Evolutionary conservation across 2,113 vertebrate species (phyloP), one percentile per base, ranked within the genome.

Genomic region (Meleagris gallopavo): DNA sequence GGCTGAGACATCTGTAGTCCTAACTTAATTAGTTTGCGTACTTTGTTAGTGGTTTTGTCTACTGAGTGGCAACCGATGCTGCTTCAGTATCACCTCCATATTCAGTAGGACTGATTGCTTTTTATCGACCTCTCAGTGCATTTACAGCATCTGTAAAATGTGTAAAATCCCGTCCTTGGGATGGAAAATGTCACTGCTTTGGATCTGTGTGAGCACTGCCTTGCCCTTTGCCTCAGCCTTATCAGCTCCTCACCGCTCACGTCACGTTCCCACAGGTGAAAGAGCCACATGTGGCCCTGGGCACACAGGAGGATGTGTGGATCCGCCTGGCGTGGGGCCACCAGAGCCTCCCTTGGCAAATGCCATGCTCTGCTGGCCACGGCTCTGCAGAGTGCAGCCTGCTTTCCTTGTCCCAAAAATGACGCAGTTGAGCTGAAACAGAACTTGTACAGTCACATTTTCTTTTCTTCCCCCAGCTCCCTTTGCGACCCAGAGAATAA

Each of bases 261-360:
- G 61, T 82, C 69, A 77, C 4, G 45, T 57, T 81, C 21, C 29
- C 75, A 67, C 90, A 75, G 92, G 93, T 70, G 46, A 55, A 77
- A 82, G 93, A 50, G 75, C 64, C 81, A 19, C 30, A 7, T 32
- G 55, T 32, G 32, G 55, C 55, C 55, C 55, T 20, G 55, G 55
- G 30, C 32, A 19, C 32, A 19, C 55, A 57, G 55, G 55, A 95
- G 97, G 97, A 97, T 94, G 30, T 34, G 36, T 18, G 85, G 96
- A 89, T 97, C 91, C 73, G 54, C 84, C 73, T 97, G 96, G 95
- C 95, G 72, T 34, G 8, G 24, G 95, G 96, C 95, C 96, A 96
- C 21, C 13, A 88, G 94, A 96, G 30, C 90, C 94, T 97, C 97
- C 97, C 96, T 97, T 6, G 76, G 54, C 96, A 97, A 98, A 97